Conservation (phyloP, 2,797 vertebrate genomes). For the Coregonus ussuriensis region DNA sequence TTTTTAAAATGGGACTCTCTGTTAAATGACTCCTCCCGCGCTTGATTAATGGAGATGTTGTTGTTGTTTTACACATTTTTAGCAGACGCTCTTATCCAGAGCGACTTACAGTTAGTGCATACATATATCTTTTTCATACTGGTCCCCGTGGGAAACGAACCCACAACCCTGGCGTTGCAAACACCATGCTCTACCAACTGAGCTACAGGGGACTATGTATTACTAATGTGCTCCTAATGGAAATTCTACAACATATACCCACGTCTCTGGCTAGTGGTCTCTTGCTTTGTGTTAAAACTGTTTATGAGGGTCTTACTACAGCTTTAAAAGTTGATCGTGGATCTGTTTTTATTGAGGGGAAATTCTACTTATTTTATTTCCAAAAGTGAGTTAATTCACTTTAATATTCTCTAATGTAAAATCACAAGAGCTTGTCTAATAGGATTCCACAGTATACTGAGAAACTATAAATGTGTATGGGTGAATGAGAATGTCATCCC, state of each 20-base stretch:
- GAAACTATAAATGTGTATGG: neutral
- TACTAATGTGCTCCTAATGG: neutral
- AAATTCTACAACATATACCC: neutral
- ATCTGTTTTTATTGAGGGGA: neutral
- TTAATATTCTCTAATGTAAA: neutral
- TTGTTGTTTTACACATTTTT: too few species aligned
- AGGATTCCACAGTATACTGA: neutral
- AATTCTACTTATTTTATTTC: neutral
- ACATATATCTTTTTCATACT: too few species aligned
- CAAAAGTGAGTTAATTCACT: neutral
- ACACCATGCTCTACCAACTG: too few species aligned
- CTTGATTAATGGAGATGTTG: neutral
- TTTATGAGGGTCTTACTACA: neutral
- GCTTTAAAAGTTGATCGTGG: neutral
- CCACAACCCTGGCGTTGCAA: too few species aligned
- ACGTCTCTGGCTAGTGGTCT: neutral
- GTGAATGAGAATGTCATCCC: neutral
- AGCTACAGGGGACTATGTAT: neutral
- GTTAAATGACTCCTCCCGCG: conserved; percentile 11
- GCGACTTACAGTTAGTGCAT: too few species aligned
- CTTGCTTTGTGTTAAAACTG: neutral
- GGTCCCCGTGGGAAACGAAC: too few species aligned
- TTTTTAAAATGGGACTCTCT: too few species aligned
- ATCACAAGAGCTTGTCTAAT: neutral
- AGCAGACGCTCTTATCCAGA: too few species aligned